Base-by-base conservation (phyloP, 1,140 invertebrate species). In the Magallana ariakensis region DNA sequence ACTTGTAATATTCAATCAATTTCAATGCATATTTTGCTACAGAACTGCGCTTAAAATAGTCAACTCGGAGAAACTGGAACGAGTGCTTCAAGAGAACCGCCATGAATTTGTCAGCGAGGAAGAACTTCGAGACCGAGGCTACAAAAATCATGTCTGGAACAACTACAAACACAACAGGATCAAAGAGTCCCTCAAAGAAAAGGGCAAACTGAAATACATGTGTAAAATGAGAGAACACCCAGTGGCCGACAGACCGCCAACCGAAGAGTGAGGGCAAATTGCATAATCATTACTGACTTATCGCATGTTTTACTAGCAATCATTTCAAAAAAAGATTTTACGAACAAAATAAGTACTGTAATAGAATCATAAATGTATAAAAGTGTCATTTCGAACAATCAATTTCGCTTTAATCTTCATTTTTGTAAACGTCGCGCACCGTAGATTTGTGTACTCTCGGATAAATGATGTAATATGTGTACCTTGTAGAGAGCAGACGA, bases 21-120 rank as follows among this genome's bases (percentile, higher is more conserved):
- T 33, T 33, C 3, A 33, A 33, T 33, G 33, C 33, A 33, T 33
- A 3, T 33, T 33, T n/a, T 19, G 84, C 57, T 53, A 9, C 33
- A 93, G 92, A 83, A 81, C 89, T 16, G 92, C 91, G 9, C 86
- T 93, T 22, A 87, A 92, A 85, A 90, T 93, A n/a, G 90, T 92
- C 0, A 87, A 87, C n/a, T 90, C 87, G 83, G 92, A 92, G 2
- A 86, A 86, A 46, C 88, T 93, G 0, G 84, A 85, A 1, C 85
- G 90, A 16, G 83, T 90, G 53, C 87, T 93, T 6, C 85, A 89
- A 22, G 80, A 89, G 33, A 58, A 88, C n/a, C 85, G 90, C 26
- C 88, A 92, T 62, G 89, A 92, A 1, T 87, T 87, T 33, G 89
- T 91, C 0, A 53, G 56, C 1, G 92, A 92, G 16, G 85, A 88